phyloP scores from a whole-genome alignment of 2,888 invertebrate genomes.

The Aplocera efformata region DNA sequence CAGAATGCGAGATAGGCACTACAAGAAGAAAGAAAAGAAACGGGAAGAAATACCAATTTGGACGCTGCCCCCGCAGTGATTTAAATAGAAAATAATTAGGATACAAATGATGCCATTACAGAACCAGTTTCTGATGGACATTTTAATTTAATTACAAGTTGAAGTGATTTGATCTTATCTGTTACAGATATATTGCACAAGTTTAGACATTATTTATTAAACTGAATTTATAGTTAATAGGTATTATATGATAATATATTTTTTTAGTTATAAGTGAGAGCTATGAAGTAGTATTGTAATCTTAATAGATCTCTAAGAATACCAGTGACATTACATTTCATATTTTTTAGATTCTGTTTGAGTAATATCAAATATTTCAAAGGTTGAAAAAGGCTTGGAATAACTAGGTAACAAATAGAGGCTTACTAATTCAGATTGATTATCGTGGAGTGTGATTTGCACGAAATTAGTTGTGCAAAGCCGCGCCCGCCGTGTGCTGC shows the following conservation, averaged over 20 bases:
- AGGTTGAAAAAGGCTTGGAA: no score
- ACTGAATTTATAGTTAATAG: conserved; percentile 21
- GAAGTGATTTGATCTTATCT: background rate
- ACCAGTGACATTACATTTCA: conserved; percentile 11
- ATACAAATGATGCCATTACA: conserved; percentile 8
- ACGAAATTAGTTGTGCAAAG: conserved; percentile 7
- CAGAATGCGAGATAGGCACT: conserved; percentile 63
- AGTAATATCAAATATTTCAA: conserved; percentile 1
- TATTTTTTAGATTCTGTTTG: background rate
- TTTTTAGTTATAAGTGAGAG: conserved; percentile 17
- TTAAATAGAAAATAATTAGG: background rate
- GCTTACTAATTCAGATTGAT: background rate
- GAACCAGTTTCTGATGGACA: conserved; percentile 12
- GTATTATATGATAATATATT: conserved; percentile 20
- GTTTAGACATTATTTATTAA: conserved; percentile 31
- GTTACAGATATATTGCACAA: conserved; percentile 13
- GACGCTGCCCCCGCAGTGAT: conserved; percentile 67
- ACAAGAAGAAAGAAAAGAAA: conserved; percentile 66
- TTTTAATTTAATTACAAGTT: conserved; percentile 1
- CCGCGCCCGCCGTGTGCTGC: conserved; percentile 13
- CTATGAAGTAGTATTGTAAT: conserved; percentile 24
- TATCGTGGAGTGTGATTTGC: background rate
- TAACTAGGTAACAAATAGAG: no score
- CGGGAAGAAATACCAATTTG: conserved; percentile 63
- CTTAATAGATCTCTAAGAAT: conserved; percentile 7